A percentile compares a stretch with the other conserved stretches of the same genome.
Conservation (phyloP, 1,140 invertebrate species). For the Apis cerana region DNA sequence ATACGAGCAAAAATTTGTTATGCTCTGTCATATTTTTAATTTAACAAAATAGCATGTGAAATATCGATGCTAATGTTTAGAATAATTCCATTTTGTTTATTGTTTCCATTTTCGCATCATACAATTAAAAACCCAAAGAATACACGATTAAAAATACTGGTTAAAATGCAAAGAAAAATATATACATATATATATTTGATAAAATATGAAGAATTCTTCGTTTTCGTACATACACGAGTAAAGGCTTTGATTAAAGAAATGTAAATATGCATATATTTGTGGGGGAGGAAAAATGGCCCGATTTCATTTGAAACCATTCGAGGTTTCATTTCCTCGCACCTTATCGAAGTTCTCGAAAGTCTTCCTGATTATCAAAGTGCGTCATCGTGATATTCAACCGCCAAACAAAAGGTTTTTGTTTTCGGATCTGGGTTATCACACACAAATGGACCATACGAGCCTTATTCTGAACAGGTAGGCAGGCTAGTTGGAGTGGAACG, state of each 20-base stretch:
- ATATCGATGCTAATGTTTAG: no score
- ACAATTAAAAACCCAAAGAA: no score
- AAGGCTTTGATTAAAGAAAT: background rate
- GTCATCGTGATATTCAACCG: slow-evolving; percentile 46
- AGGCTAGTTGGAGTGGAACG: slow-evolving; percentile 10
- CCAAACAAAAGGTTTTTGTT: slow-evolving; percentile 63
- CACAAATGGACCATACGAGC: slow-evolving; percentile 41
- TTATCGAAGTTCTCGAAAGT: slow-evolving; percentile 47
- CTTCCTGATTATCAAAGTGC: slow-evolving; percentile 53
- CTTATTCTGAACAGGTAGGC: slow-evolving; percentile 30
- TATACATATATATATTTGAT: no score
- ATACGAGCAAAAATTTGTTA: no score
- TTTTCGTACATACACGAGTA: no score
- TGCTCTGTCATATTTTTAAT: no score
- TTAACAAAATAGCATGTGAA: no score
- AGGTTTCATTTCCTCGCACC: slow-evolving; percentile 11
- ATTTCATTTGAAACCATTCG: background rate
- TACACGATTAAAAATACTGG: no score
- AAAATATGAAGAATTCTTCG: no score
- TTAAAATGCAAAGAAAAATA: no score
- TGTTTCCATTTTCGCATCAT: no score
- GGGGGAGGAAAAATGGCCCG: background rate
- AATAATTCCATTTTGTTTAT: no score
- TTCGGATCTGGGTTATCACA: slow-evolving; percentile 66
- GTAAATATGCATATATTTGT: background rate